Percentiles rank a stretch among this genome's conserved stretches.
phyloP scores from a whole-genome alignment of 2,113 vertebrate genomes.

The Xiphophorus hellerii region DNA sequence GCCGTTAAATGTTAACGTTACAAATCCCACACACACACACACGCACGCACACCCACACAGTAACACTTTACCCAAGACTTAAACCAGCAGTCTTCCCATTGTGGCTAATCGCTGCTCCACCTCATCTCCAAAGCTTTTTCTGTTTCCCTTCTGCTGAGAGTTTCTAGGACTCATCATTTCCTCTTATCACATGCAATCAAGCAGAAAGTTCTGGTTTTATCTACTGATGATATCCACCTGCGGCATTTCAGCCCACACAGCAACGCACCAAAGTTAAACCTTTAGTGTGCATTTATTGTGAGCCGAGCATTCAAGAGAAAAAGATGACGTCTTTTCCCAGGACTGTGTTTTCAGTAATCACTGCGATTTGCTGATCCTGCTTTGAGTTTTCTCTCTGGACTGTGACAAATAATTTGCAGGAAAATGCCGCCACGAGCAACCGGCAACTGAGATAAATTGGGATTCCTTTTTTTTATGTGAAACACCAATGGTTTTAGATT shows the following conservation, averaged over 20 bases:
- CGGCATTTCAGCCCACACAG: constrained; percentile 10
- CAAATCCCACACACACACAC: neutral
- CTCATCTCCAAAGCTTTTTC: neutral
- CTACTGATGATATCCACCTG: constrained; percentile 17
- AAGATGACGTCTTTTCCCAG: constrained; percentile 9
- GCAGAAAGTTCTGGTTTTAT: constrained; percentile 18
- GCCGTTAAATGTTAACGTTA: neutral
- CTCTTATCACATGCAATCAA: neutral
- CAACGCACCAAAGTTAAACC: constrained; percentile 1
- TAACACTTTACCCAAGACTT: neutral
- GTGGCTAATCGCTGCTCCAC: neutral
- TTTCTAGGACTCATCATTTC: neutral
- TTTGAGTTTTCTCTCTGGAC: constrained; percentile 5
- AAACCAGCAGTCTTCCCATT: neutral
- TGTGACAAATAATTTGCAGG: neutral
- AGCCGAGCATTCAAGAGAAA: constrained; percentile 7
- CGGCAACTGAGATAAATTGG: neutral
- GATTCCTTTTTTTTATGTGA: neutral
- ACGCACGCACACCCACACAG: neutral
- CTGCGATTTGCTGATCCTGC: neutral
- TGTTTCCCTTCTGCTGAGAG: neutral
- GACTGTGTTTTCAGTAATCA: neutral
- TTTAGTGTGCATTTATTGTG: neutral
- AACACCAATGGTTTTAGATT: neutral
- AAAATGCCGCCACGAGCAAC: neutral